phyloP scores from a whole-genome alignment of 2,113 vertebrate species.

The Serinus canaria region DNA sequence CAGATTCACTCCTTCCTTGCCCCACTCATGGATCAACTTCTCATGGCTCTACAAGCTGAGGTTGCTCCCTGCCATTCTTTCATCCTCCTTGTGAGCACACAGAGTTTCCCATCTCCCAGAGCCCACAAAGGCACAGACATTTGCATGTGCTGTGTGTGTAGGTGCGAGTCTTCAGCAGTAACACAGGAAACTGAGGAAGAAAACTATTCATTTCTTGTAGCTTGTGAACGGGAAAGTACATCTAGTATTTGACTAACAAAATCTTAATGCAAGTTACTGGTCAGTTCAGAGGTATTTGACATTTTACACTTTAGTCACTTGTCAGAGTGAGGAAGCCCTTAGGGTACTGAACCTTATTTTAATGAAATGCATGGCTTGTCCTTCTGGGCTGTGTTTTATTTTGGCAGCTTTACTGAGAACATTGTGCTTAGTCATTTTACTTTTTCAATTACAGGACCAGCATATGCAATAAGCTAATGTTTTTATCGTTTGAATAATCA shows the following conservation, averaged over 20 bases:
- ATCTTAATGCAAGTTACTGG: not conserved
- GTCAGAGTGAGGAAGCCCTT: not conserved
- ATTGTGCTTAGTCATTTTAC: conserved; percentile 40
- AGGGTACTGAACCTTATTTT: not conserved
- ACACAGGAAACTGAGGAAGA: not conserved
- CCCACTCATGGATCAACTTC: not conserved
- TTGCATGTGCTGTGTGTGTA: not conserved
- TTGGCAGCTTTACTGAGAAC: not conserved
- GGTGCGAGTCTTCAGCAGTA: not conserved
- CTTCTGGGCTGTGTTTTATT: not conserved
- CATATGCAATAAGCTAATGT: not conserved
- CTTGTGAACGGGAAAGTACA: not conserved
- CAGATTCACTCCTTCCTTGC: not conserved
- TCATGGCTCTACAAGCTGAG: not conserved
- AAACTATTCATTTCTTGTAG: not conserved
- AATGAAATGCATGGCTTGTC: not conserved
- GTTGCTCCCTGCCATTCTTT: not conserved
- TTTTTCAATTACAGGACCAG: conserved; percentile 7
- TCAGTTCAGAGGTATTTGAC: not conserved
- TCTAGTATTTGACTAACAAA: not conserved
- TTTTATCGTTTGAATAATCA: conserved; percentile 4
- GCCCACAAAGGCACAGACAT: not conserved
- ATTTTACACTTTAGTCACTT: not conserved
- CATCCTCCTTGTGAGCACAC: not conserved
- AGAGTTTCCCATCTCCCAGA: not conserved